These are phyloP conservation scores for Acrobasis suavella DNA, from an alignment of 2,888 invertebrate species.

Conservation along the genomic window DNA sequence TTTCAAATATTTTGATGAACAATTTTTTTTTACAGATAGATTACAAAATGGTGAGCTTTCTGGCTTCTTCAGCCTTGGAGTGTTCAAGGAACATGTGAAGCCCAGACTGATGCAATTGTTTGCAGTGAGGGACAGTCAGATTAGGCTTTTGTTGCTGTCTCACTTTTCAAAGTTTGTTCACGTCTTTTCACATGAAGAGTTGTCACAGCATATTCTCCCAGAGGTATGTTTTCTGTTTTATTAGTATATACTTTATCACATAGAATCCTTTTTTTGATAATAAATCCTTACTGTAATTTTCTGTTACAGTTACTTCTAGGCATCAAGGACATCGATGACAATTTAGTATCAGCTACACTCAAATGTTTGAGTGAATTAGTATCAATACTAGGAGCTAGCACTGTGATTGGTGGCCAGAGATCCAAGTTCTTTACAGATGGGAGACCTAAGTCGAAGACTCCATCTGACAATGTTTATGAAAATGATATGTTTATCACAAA, in stretches of 20 bases:
- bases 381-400: conserved; percentile 91
- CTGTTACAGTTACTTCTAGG: conserved; percentile 87
- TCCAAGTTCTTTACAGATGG: conserved; percentile 93
- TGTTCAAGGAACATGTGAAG: conserved; percentile 88
- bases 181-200: conserved; percentile 88
- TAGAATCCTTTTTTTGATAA: background rate
- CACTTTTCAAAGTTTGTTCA: conserved; percentile 90
- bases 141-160: conserved; percentile 87
- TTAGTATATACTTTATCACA: background rate
- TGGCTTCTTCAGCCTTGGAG: conserved; percentile 85
- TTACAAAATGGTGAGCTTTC: conserved; percentile 65
- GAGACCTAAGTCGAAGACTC: conserved; percentile 84
- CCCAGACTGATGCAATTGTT: conserved; percentile 91
- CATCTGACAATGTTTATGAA: conserved; percentile 37
- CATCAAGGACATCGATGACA: conserved; percentile 93
- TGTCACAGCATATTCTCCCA: conserved; percentile 91
- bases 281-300: background rate
- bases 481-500: conserved; percentile 41
- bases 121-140: conserved; percentile 91
- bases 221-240: conserved; percentile 79
- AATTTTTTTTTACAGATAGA: conserved; percentile 56
- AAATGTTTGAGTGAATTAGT: conserved; percentile 92
- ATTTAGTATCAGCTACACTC: conserved; percentile 90
- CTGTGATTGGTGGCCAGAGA: conserved; percentile 92
- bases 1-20: background rate